A percentile compares a stretch with the other conserved stretches of the same genome.
Evolutionary conservation across 1,140 invertebrate genomes (phyloP).

Genomic region (Liolophura sinensis): DNA sequence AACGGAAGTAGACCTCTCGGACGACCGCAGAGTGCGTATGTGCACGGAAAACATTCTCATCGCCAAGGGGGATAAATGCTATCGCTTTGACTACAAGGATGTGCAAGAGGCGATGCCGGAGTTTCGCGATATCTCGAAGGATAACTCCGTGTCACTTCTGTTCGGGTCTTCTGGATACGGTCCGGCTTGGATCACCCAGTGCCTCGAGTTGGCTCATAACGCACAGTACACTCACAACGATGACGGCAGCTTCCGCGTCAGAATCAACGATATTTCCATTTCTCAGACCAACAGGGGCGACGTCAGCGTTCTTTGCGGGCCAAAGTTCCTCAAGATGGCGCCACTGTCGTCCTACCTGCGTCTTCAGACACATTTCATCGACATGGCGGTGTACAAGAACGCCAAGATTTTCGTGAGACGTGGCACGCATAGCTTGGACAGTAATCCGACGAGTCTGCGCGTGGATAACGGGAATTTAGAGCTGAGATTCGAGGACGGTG

Average conservation of each 20-base stretch:
- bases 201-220: constrained; percentile 29
- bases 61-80: constrained; percentile 28
- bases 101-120: constrained; percentile 26
- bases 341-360: constrained; percentile 26
- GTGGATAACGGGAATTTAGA: constrained; percentile 43
- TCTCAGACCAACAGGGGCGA: constrained; percentile 39
- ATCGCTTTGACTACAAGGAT: constrained; percentile 29
- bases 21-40: constrained; percentile 32
- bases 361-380: constrained; percentile 38
- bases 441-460: constrained; percentile 26
- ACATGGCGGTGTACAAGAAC: constrained; percentile 37
- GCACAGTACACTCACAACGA: constrained; percentile 33
- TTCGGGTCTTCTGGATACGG: constrained; percentile 39
- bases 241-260: constrained; percentile 37
- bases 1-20: constrained; percentile 29
- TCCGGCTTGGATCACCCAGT: constrained; percentile 30
- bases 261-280: constrained; percentile 45
- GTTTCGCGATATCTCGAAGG: constrained; percentile 42
- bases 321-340: constrained; percentile 40
- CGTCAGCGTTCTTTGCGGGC: constrained; percentile 40
- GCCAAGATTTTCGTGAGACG: constrained; percentile 32
- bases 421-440: constrained; percentile 28
- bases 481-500: constrained; percentile 40
- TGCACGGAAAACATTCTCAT: constrained; percentile 38
- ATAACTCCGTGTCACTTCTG: constrained; percentile 41